Evolutionary conservation across 2,888 invertebrate genomes (phyloP), one percentile per base, ranked within the genome.

Genomic region (Sepiola atlantica): DNA sequence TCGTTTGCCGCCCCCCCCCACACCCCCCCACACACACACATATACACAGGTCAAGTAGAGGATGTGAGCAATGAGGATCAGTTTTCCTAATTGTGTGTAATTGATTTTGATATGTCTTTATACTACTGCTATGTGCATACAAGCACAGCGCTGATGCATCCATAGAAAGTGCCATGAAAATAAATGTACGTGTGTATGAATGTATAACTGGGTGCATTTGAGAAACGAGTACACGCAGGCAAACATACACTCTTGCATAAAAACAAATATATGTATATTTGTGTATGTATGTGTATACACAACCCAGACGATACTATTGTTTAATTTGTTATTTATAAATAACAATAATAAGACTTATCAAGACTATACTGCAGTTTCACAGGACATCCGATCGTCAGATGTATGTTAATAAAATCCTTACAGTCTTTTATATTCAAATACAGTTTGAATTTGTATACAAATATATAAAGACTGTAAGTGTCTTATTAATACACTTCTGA

Each of bases 11-110:
- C 54, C 16, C 91, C 32, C 91, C 20, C 91, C 32, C 35, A 91
- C 55, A 92, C 35, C 18, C 28, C 20, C 45, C 20, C 28, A 54
- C 92, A 54, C 28, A 54, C 55, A 28, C 92, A 92, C 54, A 92
- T 54, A 92, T n/a, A 92, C n/a, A 92, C 28, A 92, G 92, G 54
- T 92, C 92, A 92, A 92, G 92, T 92, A 92, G 45, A 28, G 92
- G 92, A 92, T 92, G 54, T 92, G 28, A 92, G 92, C 92, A 55
- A 54, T 77, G n/a, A 32, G 54, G 92, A 92, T 92, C 92, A 92
- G 92, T 92, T 92, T 92, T 92, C 92, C 92, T 54, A 92, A 92
- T 92, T 92, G 92, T 92, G 92, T 20, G 54, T 92, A 92, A 92
- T 92, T 92, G 92, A 92, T 92, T 92, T 92, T 92, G n/a, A 55